Evolutionary conservation across 1,140 invertebrate genomes (phyloP), one percentile per base, ranked within the genome.

Genomic region (Panagrolaimus sp.): DNA sequence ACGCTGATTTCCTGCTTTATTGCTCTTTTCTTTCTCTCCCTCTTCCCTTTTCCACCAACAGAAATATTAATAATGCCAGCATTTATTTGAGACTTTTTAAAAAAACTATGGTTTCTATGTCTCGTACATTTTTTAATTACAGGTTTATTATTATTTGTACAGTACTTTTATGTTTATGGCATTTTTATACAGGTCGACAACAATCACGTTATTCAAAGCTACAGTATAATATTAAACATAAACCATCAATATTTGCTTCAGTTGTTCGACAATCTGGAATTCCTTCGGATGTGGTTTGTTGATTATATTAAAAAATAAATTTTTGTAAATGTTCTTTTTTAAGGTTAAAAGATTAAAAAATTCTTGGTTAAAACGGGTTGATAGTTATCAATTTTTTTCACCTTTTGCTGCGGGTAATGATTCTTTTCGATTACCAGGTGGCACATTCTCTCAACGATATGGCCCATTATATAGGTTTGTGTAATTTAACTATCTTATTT

Each of bases 291-390:
- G 51, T 57, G 20, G 51, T 57, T 20, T 25, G 51, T 57, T 3
- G 11, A 11, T 57, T 23, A 20, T 57, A 25, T 4, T 51, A 8
- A n/a, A n/a, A n/a, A n/a, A n/a, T n/a, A 51, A 51, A 51, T 51
- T 8, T 57, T 25, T 23, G 8, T n/a, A n/a, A n/a, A 57, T 20
- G 2, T 11, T n/a, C 20, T n/a, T 57, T 57, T 38, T 57, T 57
- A 57, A 57, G 51, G 51, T 57, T 1, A 27, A 13, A 9, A 13
- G 51, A 57, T 25, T 57, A 27, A 25, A 9, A 11, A 25, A 20
- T 27, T 20, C 51, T 25, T 57, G 51, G 51, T 23, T 57, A 57
- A 57, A 57, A 57, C 51, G 51, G 27, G 51, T 57, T n/a, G 51
- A 57, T 57, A 25, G 11, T 8, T 57, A 57, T 20, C 51, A 57